phyloP scores from a whole-genome alignment of 2,888 invertebrate genomes.

The Plusia festucae region DNA sequence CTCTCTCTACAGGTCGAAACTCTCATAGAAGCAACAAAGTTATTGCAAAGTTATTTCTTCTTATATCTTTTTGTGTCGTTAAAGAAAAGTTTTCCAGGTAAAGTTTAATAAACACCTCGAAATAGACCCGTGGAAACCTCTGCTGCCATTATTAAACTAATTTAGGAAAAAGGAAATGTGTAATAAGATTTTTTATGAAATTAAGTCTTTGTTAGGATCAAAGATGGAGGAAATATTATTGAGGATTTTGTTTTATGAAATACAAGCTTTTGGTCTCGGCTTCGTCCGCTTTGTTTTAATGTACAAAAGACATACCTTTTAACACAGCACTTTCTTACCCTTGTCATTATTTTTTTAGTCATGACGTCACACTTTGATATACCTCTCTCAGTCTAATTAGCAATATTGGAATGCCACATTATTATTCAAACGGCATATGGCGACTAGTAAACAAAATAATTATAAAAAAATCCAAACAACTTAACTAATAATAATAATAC shows the following conservation, averaged over 20 bases:
- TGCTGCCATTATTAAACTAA: neutral
- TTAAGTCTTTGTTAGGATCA: neutral
- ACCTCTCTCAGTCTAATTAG: too few species aligned
- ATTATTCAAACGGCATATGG: too few species aligned
- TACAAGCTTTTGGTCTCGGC: neutral
- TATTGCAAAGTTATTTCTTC: neutral
- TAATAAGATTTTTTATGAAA: neutral
- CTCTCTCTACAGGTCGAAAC: neutral
- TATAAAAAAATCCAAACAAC: too few species aligned
- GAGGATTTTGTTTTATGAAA: neutral
- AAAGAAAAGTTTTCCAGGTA: slow-evolving; percentile 12
- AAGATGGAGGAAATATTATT: neutral
- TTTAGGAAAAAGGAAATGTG: neutral
- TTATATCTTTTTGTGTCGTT: slow-evolving; percentile 8
- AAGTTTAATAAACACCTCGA: slow-evolving; percentile 25
- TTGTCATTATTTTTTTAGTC: too few species aligned
- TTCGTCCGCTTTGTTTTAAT: too few species aligned
- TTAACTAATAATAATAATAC: too few species aligned
- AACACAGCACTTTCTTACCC: too few species aligned
- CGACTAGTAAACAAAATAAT: too few species aligned
- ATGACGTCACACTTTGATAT: too few species aligned
- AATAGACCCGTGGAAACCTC: neutral
- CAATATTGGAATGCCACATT: too few species aligned
- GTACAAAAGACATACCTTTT: too few species aligned
- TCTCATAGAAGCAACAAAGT: neutral